Percentiles rank a stretch among this genome's conserved stretches.
Conservation (phyloP, 2,888 invertebrate species). For the Empis stercorea region DNA sequence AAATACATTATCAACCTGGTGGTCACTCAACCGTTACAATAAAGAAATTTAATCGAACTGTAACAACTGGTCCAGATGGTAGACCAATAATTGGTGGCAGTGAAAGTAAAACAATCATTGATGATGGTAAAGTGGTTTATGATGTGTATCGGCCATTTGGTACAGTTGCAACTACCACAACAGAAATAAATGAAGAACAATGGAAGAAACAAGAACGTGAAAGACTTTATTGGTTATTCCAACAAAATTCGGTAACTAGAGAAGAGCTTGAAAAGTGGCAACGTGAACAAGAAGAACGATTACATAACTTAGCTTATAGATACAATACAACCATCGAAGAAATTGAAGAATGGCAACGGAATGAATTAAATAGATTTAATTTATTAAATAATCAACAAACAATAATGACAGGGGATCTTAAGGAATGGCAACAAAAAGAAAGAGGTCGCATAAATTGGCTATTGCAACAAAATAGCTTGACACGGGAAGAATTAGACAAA, state of each 20-base stretch:
- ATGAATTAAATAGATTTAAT: constrained; percentile 25
- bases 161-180: constrained; percentile 18
- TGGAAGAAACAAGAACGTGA: constrained; percentile 34
- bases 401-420: constrained; percentile 19
- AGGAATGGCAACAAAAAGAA: constrained; percentile 26
- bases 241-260: constrained; percentile 15
- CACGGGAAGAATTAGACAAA: constrained; percentile 25
- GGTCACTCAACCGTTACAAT: constrained; percentile 21
- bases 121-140: constrained; percentile 27
- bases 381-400: constrained; percentile 24
- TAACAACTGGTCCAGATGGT: constrained; percentile 24
- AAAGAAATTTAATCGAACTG: constrained; percentile 24
- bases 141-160: constrained; percentile 27
- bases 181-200: constrained; percentile 20
- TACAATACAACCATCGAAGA: constrained; percentile 23
- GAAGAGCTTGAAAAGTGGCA: constrained; percentile 28
- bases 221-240: constrained; percentile 29
- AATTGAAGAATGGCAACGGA: constrained; percentile 28
- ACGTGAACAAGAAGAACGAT: constrained; percentile 28
- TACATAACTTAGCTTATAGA: constrained; percentile 23
- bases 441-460: constrained; percentile 30
- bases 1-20: constrained; percentile 13
- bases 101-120: constrained; percentile 26
- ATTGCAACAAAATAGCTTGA: constrained; percentile 29
- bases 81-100: constrained; percentile 24